Percentiles rank a stretch among this genome's conserved stretches.
phyloP scores from a whole-genome alignment of 1,140 invertebrate species.

The Nebria ingens region DNA sequence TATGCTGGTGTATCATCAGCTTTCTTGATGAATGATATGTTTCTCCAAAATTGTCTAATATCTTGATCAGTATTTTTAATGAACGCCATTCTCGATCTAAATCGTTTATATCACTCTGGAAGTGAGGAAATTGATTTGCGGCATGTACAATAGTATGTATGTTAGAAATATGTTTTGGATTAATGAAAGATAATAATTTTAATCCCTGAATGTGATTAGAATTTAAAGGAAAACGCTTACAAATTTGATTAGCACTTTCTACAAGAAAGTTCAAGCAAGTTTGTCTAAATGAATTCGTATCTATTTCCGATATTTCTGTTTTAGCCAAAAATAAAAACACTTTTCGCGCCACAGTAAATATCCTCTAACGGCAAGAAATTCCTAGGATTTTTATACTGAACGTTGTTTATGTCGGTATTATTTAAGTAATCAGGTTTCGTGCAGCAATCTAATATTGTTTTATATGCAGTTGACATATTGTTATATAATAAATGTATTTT shows the following conservation, averaged over 20 bases:
- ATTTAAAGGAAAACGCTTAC: background rate
- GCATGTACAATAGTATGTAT: background rate
- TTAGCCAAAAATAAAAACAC: background rate
- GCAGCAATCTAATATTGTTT: conserved; percentile 1
- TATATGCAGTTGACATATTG: background rate
- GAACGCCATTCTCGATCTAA: background rate
- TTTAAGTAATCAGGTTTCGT: conserved; percentile 8
- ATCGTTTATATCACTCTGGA: background rate
- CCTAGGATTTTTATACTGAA: background rate
- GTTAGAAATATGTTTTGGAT: background rate
- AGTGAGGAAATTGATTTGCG: background rate
- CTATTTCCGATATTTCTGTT: too few relatives aligned
- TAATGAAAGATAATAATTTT: background rate
- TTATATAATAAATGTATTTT: conserved; percentile 8
- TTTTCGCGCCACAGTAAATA: background rate
- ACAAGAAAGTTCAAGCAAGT: too few relatives aligned
- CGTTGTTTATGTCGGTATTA: background rate
- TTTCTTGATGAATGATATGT: background rate
- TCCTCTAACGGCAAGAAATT: background rate
- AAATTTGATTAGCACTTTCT: too few relatives aligned
- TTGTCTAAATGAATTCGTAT: too few relatives aligned
- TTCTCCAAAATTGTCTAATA: background rate
- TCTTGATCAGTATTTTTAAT: background rate
- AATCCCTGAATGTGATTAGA: background rate
- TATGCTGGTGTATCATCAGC: background rate